Evolutionary conservation across 2,797 vertebrate species (phyloP).

Genomic region (Dipus sagitta): DNA sequence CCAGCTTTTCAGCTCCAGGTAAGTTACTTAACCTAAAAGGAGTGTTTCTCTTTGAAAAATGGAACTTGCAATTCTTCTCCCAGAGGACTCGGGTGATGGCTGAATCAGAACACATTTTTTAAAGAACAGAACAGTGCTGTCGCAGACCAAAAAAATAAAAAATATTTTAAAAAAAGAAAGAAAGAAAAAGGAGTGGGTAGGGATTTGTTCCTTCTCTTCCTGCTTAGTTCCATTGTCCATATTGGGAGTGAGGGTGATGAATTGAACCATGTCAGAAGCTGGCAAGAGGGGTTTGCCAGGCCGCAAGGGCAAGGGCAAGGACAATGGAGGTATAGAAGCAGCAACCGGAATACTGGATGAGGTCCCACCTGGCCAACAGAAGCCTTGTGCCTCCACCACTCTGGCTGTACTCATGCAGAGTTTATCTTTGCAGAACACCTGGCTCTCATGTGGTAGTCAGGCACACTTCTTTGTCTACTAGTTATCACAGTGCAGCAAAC

Average conservation of each 20-base stretch:
- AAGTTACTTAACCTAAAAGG: background rate
- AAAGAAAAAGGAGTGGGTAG: too few species aligned
- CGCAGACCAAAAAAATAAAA: background rate
- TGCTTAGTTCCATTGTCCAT: background rate
- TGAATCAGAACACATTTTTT: background rate
- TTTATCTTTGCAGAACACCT: constrained; percentile 76
- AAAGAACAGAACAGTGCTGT: background rate
- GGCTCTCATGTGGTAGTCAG: constrained; percentile 6
- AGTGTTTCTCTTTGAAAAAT: background rate
- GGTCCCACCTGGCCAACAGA: background rate
- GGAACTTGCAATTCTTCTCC: background rate
- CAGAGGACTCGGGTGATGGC: background rate
- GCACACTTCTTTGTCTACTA: constrained; percentile 16
- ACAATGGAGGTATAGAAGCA: background rate
- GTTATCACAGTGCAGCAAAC: constrained; percentile 57
- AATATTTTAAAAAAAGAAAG: too few species aligned
- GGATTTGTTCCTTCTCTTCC: background rate
- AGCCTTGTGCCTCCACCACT: background rate
- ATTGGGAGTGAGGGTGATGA: background rate
- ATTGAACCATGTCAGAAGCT: background rate
- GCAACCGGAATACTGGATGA: background rate
- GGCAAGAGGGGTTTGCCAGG: background rate
- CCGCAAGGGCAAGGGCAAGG: background rate
- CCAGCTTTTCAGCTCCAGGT: background rate
- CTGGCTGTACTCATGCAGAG: background rate